phyloP scores from a whole-genome alignment of 2,888 invertebrate species.

The Stratiomys singularior region DNA sequence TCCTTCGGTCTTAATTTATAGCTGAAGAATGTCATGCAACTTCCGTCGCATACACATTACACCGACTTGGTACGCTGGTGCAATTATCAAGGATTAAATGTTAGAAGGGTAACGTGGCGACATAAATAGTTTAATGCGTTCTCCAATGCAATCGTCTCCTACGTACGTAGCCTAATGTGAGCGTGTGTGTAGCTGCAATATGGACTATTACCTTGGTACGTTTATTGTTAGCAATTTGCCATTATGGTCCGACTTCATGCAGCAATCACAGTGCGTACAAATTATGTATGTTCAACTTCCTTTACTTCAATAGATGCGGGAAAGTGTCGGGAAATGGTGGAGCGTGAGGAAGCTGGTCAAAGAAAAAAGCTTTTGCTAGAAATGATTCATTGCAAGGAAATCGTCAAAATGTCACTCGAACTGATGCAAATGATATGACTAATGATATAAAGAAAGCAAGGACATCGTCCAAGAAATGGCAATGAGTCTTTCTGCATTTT shows the following conservation, averaged over 20 bases:
- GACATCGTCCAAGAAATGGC: too few relatives aligned
- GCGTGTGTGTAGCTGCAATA: constrained; percentile 12
- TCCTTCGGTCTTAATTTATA: constrained; percentile 33
- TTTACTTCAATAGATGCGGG: not conserved
- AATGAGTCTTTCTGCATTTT: too few relatives aligned
- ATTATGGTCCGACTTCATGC: not conserved
- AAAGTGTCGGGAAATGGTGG: not conserved
- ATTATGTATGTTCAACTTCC: constrained; percentile 16
- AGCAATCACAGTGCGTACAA: constrained; percentile 32
- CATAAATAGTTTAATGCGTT: constrained; percentile 40
- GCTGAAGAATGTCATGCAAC: constrained; percentile 43
- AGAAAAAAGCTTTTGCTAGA: too few relatives aligned
- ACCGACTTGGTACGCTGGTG: not conserved
- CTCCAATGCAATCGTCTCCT: constrained; percentile 29
- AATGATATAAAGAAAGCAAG: too few relatives aligned
- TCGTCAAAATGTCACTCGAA: too few relatives aligned
- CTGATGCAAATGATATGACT: too few relatives aligned
- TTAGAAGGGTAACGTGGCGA: constrained; percentile 22
- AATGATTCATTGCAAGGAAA: too few relatives aligned
- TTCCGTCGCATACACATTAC: constrained; percentile 38
- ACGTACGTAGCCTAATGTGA: too few relatives aligned
- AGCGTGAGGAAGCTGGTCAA: too few relatives aligned
- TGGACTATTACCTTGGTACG: constrained; percentile 11
- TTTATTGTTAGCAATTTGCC: constrained; percentile 21
- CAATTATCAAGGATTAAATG: constrained; percentile 28